These are phyloP conservation scores for Pseudonaja textilis DNA, from an alignment of 2,113 vertebrate genomes.

Conservation along the genomic window DNA sequence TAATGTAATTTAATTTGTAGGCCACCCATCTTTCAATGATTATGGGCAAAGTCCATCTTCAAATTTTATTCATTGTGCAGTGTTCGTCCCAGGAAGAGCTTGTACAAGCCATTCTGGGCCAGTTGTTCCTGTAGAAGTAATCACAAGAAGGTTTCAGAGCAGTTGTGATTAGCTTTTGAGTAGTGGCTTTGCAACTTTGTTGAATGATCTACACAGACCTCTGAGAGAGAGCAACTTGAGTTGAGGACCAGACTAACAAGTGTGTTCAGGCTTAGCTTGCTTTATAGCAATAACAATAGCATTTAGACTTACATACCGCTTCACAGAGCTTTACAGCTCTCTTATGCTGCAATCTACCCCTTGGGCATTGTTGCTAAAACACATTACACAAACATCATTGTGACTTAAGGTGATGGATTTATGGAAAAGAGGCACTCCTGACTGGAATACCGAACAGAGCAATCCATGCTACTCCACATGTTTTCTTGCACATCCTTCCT, in stretches of 20 bases:
- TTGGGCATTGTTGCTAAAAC: not conserved
- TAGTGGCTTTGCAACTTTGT: not conserved
- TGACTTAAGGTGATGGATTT: not conserved
- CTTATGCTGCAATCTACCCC: not conserved
- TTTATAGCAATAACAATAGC: no score
- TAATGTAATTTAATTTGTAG: not conserved
- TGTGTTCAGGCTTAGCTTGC: not conserved
- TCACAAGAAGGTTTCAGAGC: not conserved
- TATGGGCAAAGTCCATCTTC: not conserved
- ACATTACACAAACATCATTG: not conserved
- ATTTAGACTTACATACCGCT: no score
- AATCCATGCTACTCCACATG: not conserved
- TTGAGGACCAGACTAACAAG: not conserved
- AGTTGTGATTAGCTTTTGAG: not conserved
- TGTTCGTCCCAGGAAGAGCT: not conserved
- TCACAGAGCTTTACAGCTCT: no score
- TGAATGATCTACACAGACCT: not conserved
- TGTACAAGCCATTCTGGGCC: not conserved
- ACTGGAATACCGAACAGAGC: not conserved
- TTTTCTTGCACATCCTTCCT: not conserved
- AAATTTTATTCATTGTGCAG: not conserved
- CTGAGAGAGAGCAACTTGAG: not conserved
- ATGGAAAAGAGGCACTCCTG: not conserved
- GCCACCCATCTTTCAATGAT: not conserved
- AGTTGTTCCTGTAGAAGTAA: not conserved